Base-by-base conservation (phyloP, 1,140 invertebrate genomes). In the Melipona quadrifasciata region DNA sequence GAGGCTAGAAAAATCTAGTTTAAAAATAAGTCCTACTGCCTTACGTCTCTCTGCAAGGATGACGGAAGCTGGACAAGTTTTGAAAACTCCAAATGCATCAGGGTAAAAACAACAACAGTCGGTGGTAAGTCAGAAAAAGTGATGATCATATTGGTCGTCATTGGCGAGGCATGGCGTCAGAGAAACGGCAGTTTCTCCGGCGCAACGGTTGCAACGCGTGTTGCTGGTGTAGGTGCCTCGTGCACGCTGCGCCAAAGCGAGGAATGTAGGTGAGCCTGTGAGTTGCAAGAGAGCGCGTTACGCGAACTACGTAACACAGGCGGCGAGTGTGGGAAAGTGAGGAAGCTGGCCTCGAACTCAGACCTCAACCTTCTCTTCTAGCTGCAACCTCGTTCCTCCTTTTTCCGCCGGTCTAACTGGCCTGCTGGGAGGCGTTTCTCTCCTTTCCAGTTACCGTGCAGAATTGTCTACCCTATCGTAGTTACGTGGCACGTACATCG, bases 331-430 rank as follows among this genome's bases (percentile, higher is more conserved):
- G 91, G 87, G 91, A 93, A 92, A 92, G 91, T 90, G 91, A 91
- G 91, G 88, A 90, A 90, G 88, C 86, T 84, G 91, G 90, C 91
- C 92, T 93, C 92, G 90, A 92, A 92, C 91, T 89, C 87, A 90
- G 91, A 91, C 92, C 92, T 92, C 89, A 91, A 91, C 92, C 91
- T 91, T 92, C 90, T 90, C 87, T 86, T 79, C 84, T 68, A 74
- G 51, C 70, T 84, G 58, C 77, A 84, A 80, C 77, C 82, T 80
- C 82, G 83, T 84, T 84, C 78, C 61, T 84, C 83, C 83, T 84
- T 84, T 47, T 84, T 80, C 78, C 70, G 71, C 76, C 83, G 58
- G 34, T 73, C 83, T 73, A 65, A 73, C 76, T 73, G 68, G 82
- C 77, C 57, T 79, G 76, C 31, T 34, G 8, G n/a, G 64, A 65